Evolutionary conservation across 2,113 vertebrate species (phyloP).

Genomic region (Brienomyrus longianalis): DNA sequence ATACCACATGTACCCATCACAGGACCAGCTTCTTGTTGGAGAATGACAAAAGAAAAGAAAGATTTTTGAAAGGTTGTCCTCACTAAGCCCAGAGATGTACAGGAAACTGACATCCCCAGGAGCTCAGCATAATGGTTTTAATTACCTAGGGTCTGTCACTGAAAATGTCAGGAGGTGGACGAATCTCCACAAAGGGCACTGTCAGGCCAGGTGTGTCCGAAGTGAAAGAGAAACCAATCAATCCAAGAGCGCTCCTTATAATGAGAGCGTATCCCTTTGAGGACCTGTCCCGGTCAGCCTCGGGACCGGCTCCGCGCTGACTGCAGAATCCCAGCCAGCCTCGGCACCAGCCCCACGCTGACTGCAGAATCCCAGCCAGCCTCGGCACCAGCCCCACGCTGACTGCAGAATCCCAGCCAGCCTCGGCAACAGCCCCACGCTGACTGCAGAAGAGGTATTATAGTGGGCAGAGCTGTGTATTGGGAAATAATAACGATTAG

Average conservation of each 20-base stretch:
- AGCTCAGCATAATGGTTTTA: conserved; percentile 53
- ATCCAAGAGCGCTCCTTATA: conserved; percentile 12
- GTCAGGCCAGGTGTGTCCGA: conserved; percentile 48
- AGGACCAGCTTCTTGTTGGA: neutral
- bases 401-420: too few relatives aligned
- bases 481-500: neutral
- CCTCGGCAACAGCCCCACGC: too few relatives aligned
- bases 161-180: conserved; percentile 47
- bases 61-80: neutral
- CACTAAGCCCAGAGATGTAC: neutral
- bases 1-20: neutral
- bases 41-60: neutral
- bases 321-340: too few relatives aligned
- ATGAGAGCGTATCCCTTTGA: neutral
- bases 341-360: too few relatives aligned
- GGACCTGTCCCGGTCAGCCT: neutral
- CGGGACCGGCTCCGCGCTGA: too few relatives aligned
- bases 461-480: neutral
- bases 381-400: too few relatives aligned
- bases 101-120: neutral
- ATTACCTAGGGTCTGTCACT: conserved; percentile 48
- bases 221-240: conserved; percentile 49
- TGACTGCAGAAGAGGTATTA: neutral
- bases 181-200: conserved; percentile 40
- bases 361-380: too few relatives aligned